Base-by-base conservation (phyloP, 2,797 vertebrate species). In the Pterois miles region DNA sequence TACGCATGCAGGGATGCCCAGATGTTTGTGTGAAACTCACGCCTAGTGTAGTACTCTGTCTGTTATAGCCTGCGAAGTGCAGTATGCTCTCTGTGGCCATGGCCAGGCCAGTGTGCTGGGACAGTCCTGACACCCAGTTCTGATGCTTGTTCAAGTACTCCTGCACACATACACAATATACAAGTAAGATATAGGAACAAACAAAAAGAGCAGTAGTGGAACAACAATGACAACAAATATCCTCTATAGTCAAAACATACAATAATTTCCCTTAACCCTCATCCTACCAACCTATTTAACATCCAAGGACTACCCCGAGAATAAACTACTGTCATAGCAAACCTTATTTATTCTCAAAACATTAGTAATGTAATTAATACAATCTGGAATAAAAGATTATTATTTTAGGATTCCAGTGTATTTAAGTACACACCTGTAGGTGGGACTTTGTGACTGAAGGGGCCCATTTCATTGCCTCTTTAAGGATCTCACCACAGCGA, bases 401-500 rank as follows among this genome's bases (percentile, higher is more conserved):
- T n/a, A n/a, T n/a, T n/a, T n/a, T n/a, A n/a, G n/a, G n/a, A n/a
- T n/a, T n/a, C n/a, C n/a, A n/a, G n/a, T n/a, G n/a, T n/a, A n/a
- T n/a, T n/a, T n/a, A n/a, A n/a, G n/a, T n/a, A n/a, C n/a, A n/a
- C n/a, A 98, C 98, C 97, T 99, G 98, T 7, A 99, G 91, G 82
- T 99, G 98, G 71, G 98, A 99, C 90, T 99, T 99, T 71, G 98
- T 99, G 86, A 99, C 98, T 0, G 98, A 97, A 4, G 98, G 97
- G 0, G 98, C 98, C 98, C 98, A 99, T 82, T 99, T 99, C 98
- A 99, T 99, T 6, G 98, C 98, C 83, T 99, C 98, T 76, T 99
- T 99, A 8, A 99, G 94, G 87, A 99, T 99, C 95, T 99, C 99
- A 40, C 97, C 98, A 91, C 98, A 99, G 64, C 98, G 98, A 6